Percentiles rank a stretch among this genome's conserved stretches.
Conservation (phyloP, 2,888 invertebrate genomes). For the Lepidonotus clava region DNA sequence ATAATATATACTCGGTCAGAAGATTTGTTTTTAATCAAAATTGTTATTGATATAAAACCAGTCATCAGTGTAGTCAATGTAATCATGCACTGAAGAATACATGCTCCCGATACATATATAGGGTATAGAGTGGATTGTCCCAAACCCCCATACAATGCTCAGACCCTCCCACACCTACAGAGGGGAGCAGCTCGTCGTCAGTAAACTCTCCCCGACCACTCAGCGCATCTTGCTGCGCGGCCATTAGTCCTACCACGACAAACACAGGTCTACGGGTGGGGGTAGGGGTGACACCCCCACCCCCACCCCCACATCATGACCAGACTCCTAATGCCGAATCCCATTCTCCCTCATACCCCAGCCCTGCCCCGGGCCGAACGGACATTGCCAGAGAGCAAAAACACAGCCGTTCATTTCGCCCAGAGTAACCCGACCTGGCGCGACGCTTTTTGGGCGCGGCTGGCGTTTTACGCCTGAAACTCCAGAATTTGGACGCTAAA, state of each 20-base stretch:
- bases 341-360: not conserved
- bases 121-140: too few species aligned
- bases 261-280: not conserved
- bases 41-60: too few species aligned
- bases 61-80: too few species aligned
- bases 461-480: conserved; percentile 16
- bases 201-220: not conserved
- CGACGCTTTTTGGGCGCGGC: not conserved
- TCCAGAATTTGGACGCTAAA: conserved; percentile 36
- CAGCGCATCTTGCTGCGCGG: not conserved
- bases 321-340: conserved; percentile 10
- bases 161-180: too few species aligned
- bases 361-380: not conserved
- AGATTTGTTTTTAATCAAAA: too few species aligned
- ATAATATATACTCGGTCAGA: too few species aligned
- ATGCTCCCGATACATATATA: too few species aligned
- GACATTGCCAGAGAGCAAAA: conserved; percentile 34
- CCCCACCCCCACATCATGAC: not conserved
- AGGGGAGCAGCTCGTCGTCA: not conserved
- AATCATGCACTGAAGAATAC: too few species aligned
- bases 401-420: conserved; percentile 18
- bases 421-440: conserved; percentile 5
- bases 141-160: too few species aligned
- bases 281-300: not conserved
- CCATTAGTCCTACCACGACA: not conserved